Evolutionary conservation across 2,888 invertebrate species (phyloP).

Genomic region (Plagodis pulveraria): DNA sequence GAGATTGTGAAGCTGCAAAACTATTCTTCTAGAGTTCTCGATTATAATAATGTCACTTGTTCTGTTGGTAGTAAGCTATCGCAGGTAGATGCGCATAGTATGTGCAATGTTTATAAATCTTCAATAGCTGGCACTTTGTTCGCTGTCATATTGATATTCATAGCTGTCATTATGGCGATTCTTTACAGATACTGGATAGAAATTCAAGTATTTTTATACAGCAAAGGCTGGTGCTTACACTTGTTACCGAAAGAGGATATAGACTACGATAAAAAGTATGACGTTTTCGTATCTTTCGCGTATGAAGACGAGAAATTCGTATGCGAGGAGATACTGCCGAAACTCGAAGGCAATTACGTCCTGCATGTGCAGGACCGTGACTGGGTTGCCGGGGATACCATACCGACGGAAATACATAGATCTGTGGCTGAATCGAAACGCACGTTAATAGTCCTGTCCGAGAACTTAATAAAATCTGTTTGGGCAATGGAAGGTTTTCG

Average conservation of each 20-base stretch:
- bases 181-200: slow-evolving; percentile 38
- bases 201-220: slow-evolving; percentile 39
- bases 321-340: slow-evolving; percentile 86
- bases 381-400: slow-evolving; percentile 90
- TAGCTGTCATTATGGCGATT: slow-evolving; percentile 10
- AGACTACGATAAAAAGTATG: slow-evolving; percentile 77
- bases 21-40: not conserved
- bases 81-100: slow-evolving; percentile 21
- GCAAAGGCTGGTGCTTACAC: slow-evolving; percentile 25
- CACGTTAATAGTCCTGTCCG: slow-evolving; percentile 44
- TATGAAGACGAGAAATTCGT: slow-evolving; percentile 91
- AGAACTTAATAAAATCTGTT: slow-evolving; percentile 62
- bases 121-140: slow-evolving; percentile 32
- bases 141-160: slow-evolving; percentile 5
- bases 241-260: slow-evolving; percentile 34
- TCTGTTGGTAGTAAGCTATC: slow-evolving; percentile 20
- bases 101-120: slow-evolving; percentile 44
- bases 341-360: slow-evolving; percentile 84
- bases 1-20: not conserved
- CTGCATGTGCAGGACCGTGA: slow-evolving; percentile 90
- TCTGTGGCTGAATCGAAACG: slow-evolving; percentile 89
- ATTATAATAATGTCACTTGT: slow-evolving; percentile 2
- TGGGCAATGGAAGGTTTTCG: slow-evolving; percentile 87
- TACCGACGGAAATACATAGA: slow-evolving; percentile 87
- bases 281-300: slow-evolving; percentile 93